Conservation (phyloP, 2,797 vertebrate species). For the Lerista edwardsae region DNA sequence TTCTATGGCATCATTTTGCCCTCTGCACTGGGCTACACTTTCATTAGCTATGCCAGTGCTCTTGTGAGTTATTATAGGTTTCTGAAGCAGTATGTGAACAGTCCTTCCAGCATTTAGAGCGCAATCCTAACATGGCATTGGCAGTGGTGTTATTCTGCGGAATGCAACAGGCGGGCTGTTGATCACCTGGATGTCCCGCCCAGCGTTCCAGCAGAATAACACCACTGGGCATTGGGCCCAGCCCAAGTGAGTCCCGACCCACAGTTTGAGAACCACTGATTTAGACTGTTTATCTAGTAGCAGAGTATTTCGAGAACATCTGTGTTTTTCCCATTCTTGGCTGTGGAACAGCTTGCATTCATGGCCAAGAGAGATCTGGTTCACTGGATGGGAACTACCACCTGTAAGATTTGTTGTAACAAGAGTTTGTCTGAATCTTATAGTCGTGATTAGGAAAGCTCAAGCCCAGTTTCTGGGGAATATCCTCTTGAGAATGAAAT, state of each 20-base stretch:
- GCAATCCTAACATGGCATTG: no score
- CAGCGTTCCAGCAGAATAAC: no score
- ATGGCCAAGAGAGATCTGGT: background rate
- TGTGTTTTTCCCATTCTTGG: background rate
- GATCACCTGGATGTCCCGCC: no score
- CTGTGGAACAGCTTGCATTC: background rate
- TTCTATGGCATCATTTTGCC: no score
- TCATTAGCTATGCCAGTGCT: no score
- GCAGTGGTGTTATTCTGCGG: no score
- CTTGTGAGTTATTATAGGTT: background rate
- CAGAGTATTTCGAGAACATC: background rate
- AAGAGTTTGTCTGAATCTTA: background rate
- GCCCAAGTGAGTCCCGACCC: no score
- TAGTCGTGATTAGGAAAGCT: background rate
- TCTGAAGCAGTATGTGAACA: background rate
- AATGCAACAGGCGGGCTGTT: no score
- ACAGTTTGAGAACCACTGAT: no score
- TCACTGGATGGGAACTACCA: background rate
- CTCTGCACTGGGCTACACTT: no score
- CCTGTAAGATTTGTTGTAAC: background rate
- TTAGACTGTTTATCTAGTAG: background rate
- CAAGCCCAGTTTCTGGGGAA: background rate
- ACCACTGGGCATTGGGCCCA: no score
- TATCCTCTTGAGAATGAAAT: conserved; percentile 11
- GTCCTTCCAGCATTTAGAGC: background rate